Conservation (phyloP, 1,140 invertebrate species). For the Atopsyche davidsoni region DNA sequence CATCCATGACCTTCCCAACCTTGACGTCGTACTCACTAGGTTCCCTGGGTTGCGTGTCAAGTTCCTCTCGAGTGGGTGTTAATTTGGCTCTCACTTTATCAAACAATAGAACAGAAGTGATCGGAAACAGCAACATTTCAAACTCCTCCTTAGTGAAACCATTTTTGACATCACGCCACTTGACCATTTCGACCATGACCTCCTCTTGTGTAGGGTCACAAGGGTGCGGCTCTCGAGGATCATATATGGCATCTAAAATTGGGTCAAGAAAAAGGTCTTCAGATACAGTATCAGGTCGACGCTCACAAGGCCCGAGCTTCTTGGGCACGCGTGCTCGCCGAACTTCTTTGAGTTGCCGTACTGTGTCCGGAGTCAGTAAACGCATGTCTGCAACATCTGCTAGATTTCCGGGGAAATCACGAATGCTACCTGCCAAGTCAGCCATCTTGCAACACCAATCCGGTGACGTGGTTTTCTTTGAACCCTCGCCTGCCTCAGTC, state of each 20-base stretch:
- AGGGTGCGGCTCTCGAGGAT: not conserved
- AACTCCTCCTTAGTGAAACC: slow-evolving; percentile 11
- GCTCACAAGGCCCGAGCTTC: too few relatives aligned
- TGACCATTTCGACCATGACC: slow-evolving; percentile 13
- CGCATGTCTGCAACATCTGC: not conserved
- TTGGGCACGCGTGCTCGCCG: not conserved
- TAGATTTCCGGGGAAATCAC: not conserved
- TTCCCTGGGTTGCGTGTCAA: too few relatives aligned
- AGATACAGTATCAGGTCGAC: too few relatives aligned
- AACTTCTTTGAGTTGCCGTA: slow-evolving; percentile 11
- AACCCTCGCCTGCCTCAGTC: too few relatives aligned
- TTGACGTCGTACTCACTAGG: slow-evolving; percentile 9
- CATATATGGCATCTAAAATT: not conserved
- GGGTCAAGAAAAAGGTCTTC: not conserved
- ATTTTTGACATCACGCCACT: slow-evolving; percentile 1
- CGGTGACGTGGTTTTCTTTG: too few relatives aligned
- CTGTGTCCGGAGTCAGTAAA: slow-evolving; percentile 12
- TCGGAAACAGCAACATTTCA: slow-evolving; percentile 3
- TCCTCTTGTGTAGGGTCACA: slow-evolving; percentile 13
- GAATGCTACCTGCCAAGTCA: too few relatives aligned
- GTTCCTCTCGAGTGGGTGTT: too few relatives aligned
- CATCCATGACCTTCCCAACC: slow-evolving; percentile 16
- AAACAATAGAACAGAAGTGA: not conserved
- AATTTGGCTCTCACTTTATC: not conserved
- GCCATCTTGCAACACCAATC: too few relatives aligned